Evolutionary conservation across 2,888 invertebrate species (phyloP).

Genomic region (Sympetrum striolatum): DNA sequence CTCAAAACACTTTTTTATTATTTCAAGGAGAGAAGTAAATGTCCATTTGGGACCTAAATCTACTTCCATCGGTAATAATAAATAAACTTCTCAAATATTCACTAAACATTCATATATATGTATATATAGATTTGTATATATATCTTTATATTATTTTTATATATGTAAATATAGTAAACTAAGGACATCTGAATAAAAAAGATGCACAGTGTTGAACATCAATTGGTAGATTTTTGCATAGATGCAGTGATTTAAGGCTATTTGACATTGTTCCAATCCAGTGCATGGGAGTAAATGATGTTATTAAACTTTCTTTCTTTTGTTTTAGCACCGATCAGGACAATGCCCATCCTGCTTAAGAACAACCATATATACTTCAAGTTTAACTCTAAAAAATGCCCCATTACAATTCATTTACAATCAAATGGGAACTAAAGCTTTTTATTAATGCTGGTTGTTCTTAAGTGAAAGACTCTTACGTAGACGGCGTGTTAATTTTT

Average conservation of each 20-base stretch:
- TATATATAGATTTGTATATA: slow-evolving; percentile 19
- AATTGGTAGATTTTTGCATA: slow-evolving; percentile 42
- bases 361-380: slow-evolving; percentile 26
- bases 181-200: slow-evolving; percentile 44
- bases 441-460: slow-evolving; percentile 27
- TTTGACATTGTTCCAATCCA: slow-evolving; percentile 18
- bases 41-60: slow-evolving; percentile 22
- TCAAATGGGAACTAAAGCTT: slow-evolving; percentile 30
- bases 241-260: slow-evolving; percentile 42
- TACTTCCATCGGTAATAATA: slow-evolving; percentile 45
- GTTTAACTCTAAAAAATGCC: background rate
- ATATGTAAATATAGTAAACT: slow-evolving; percentile 42
- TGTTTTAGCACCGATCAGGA: background rate
- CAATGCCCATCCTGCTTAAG: slow-evolving; percentile 41
- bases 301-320: background rate
- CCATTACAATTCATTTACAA: slow-evolving; percentile 7
- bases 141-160: slow-evolving; percentile 39
- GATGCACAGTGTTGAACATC: slow-evolving; percentile 40
- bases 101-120: slow-evolving; percentile 40
- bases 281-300: background rate
- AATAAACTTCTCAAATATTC: slow-evolving; percentile 46
- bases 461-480: slow-evolving; percentile 39
- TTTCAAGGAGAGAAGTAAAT: slow-evolving; percentile 42
- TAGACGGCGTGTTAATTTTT: slow-evolving; percentile 40
- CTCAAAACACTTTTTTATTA: slow-evolving; percentile 40